Evolutionary conservation across 2,888 invertebrate species (phyloP).

Genomic region (Dugesia japonica): DNA sequence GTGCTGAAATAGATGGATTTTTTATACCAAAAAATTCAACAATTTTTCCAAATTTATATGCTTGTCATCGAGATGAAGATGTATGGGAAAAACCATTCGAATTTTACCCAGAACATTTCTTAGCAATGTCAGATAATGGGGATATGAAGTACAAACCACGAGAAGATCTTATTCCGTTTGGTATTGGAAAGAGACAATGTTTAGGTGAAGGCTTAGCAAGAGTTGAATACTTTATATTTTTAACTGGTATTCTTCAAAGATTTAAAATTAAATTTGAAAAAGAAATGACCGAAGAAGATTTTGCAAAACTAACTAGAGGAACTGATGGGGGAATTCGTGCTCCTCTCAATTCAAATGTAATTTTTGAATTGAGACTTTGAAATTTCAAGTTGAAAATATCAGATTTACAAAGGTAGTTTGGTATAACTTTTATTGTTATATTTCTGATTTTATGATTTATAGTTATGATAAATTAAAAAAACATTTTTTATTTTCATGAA

Average conservation of each 20-base stretch:
- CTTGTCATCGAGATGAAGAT: conserved; percentile 32
- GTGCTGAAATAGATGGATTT: not conserved
- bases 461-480: too few relatives aligned
- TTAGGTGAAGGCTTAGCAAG: conserved; percentile 33
- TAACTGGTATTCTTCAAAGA: conserved; percentile 29
- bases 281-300: not conserved
- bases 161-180: conserved; percentile 30
- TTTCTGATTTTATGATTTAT: too few relatives aligned
- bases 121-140: not conserved
- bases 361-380: conserved; percentile 16
- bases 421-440: too few relatives aligned
- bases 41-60: conserved; percentile 26
- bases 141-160: conserved; percentile 1
- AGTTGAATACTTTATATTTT: conserved; percentile 33
- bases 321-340: conserved; percentile 14
- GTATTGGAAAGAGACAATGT: conserved; percentile 30
- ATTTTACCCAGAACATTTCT: conserved; percentile 33
- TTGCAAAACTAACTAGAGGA: conserved; percentile 12
- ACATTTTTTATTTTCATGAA: too few relatives aligned
- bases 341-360: conserved; percentile 14
- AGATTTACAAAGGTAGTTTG: too few relatives aligned
- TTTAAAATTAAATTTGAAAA: conserved; percentile 24
- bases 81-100: conserved; percentile 32
- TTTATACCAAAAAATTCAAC: conserved; percentile 12
- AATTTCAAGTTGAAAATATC: not conserved